Evolutionary conservation across 2,888 invertebrate genomes (phyloP), one percentile per base, ranked within the genome.

Genomic region (Papilio elwesi): DNA sequence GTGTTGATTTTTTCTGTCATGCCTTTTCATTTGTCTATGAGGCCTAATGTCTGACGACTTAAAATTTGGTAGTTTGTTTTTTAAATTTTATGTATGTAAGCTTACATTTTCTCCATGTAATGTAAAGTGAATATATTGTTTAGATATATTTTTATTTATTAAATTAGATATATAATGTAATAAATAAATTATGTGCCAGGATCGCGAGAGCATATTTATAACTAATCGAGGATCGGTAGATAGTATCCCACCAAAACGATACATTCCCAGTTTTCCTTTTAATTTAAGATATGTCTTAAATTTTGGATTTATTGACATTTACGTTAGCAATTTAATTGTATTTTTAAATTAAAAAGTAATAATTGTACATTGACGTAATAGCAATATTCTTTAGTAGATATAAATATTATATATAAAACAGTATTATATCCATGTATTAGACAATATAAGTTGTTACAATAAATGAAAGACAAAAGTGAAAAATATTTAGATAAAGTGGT

Each of bases 381-480:
- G 13, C 12, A 47, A 51, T n/a, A 43, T 26, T 47, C 49, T 6
- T 48, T 47, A 70, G 16, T 63, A 47, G 43, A 38, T 62, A 57
- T 53, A 69, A 66, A 48, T 9, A 43, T 43, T 6, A 43, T 70
- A 49, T 16, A 38, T 69, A 49, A 57, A 59, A 12, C 68, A 69
- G 49, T 70, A 68, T 71, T 59, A 49, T 66, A 69, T 69, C 51
- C 38, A 51, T 67, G 66, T 76, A 74, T 74, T 74, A 75, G 71
- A 63, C 68, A 74, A 74, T 71, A 77, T 79, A 80, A 80, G 75
- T 80, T 80, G 75, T 76, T 75, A 77, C 75, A 75, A 70, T 70
- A 77, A 78, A 89, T 91, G 92, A 92, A 93, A 92, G 93, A 93
- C 93, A 87, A 91, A 89, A 92, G 92, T 92, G 93, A 92, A 90